Evolutionary conservation across 2,888 invertebrate species (phyloP), one percentile per base, ranked within the genome.

Genomic region (Danaus chrysippus): DNA sequence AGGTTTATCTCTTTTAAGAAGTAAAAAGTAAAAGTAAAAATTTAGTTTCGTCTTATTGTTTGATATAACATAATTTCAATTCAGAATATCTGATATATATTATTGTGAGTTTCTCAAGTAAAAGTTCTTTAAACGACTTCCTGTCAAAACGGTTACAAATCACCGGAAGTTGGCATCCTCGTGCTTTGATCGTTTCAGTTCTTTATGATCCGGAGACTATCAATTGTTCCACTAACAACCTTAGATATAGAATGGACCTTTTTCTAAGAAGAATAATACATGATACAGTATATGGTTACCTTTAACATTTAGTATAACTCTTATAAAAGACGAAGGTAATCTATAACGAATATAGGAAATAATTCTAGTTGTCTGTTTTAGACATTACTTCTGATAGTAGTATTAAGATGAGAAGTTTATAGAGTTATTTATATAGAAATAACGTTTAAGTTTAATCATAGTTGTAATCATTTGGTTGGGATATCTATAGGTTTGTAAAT

Each of bases 131-230:
- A 17, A 49, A 49, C 49, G 49, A 49, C 17, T 17, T 49, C 49
- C 49, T 15, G 49, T 49, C 49, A 11, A 15, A 49, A 49, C 17
- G 49, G 23, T 49, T 49, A 49, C 49, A 49, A 49, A 49, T 49
- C 49, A 9, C 49, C 49, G 49, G 49, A 49, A 49, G 49, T 17
- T 49, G 17, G 49, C 17, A 49, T 49, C 49, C 1, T 15, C 17
- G 49, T 1, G 49, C 49, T 49, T 49, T 49, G 49, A 49, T 49
- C 49, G 49, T 17, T 49, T 17, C 10, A 49, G 10, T 49, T 49
- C 17, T 49, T 49, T 49, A 49, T 49, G 10, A 10, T 49, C 49
- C 17, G 49, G 49, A 49, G 17, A 17, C 17, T 10, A 49, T 49
- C 15, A 15, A 49, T 49, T 49, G 13, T 13, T 17, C 23, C 17